These are phyloP conservation scores for Montipora sp. DNA, from an alignment of 64 coral and sea anemone species.

Conservation along the genomic window DNA sequence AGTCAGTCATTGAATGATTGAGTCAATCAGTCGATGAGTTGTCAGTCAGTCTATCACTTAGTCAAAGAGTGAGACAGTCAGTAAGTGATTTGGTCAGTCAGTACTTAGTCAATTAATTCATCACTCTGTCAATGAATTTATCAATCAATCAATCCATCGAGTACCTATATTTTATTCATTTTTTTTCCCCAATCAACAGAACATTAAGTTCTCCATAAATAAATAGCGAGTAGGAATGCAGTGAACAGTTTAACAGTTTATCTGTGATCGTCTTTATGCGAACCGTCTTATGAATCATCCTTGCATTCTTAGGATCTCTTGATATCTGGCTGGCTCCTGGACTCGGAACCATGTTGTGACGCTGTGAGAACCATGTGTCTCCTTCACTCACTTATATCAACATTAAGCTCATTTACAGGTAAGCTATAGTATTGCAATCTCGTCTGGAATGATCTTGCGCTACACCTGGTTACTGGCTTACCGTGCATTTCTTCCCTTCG, in stretches of 20 bases:
- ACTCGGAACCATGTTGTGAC: background rate
- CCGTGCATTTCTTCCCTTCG: too few relatives aligned
- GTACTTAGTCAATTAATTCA: background rate
- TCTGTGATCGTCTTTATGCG: background rate
- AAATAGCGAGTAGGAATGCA: too few relatives aligned
- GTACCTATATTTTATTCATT: too few relatives aligned
- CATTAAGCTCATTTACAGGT: constrained; percentile 76
- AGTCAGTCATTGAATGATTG: too few relatives aligned
- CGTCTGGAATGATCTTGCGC: too few relatives aligned
- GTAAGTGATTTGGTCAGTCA: background rate
- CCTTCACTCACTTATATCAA: constrained; percentile 60
- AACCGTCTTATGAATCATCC: background rate
- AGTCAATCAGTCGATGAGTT: background rate
- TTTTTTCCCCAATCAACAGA: too few relatives aligned
- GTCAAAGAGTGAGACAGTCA: background rate
- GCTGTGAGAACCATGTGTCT: constrained; percentile 30
- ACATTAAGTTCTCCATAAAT: too few relatives aligned
- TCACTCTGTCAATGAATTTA: background rate
- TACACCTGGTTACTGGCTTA: too few relatives aligned
- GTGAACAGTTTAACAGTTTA: too few relatives aligned
- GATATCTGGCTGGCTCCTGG: constrained; percentile 50
- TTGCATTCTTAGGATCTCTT: constrained; percentile 34
- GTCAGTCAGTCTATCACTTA: too few relatives aligned
- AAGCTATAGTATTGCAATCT: background rate
- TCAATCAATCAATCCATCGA: background rate